These are phyloP conservation scores for Pantelozetes paolii DNA, from an alignment of 2,888 invertebrate genomes.

Conservation along the genomic window DNA sequence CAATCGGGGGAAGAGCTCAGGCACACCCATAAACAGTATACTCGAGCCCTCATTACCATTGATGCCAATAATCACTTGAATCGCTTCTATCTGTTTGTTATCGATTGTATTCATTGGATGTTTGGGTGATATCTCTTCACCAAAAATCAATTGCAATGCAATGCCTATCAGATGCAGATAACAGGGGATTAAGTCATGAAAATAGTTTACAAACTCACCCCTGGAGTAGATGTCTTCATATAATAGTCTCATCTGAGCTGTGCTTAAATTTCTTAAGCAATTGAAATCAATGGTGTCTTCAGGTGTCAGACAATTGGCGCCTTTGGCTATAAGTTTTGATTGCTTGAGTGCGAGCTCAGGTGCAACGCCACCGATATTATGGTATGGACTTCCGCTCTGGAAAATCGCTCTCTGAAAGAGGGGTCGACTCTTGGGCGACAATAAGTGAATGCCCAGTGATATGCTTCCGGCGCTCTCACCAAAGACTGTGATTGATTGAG, in stretches of 20 bases:
- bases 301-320: slow-evolving; percentile 2
- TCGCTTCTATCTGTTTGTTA: background rate
- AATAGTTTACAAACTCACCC: background rate
- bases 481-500: slow-evolving; percentile 20
- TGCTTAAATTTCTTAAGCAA: background rate
- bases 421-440: background rate
- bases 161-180: too few species aligned
- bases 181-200: too few species aligned
- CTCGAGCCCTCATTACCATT: background rate
- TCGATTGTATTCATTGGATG: background rate
- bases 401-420: slow-evolving; percentile 29
- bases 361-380: slow-evolving; percentile 12
- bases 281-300: background rate
- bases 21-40: slow-evolving; percentile 4
- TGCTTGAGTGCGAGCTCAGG: background rate
- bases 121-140: slow-evolving; percentile 4
- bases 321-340: background rate
- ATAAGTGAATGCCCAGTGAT: background rate
- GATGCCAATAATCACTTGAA: background rate
- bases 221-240: slow-evolving; percentile 13
- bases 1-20: background rate
- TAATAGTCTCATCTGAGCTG: background rate
- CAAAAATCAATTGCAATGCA: background rate
- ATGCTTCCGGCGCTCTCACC: slow-evolving; percentile 29
- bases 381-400: slow-evolving; percentile 27